These are phyloP conservation scores for Acipenser ruthenus DNA, from an alignment of 2,797 vertebrate species.

Conservation along the genomic window DNA sequence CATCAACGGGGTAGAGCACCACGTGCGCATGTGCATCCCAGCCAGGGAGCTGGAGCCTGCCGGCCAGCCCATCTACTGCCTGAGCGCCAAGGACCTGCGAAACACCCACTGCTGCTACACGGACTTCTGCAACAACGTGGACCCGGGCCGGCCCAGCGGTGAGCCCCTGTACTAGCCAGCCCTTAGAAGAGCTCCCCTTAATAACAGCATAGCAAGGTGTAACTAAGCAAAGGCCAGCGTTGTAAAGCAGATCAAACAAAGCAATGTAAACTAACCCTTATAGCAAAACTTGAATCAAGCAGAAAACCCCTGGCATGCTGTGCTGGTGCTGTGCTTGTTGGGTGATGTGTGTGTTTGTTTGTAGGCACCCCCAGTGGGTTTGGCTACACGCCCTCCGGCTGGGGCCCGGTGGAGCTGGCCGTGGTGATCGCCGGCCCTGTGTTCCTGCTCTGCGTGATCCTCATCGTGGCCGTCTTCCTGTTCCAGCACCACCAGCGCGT, in stretches of 20 bases:
- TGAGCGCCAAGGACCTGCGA: conserved; percentile 80
- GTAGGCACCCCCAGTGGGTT: conserved; percentile 52
- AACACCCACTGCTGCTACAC: conserved; percentile 94
- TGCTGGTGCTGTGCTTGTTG: too few relatives aligned
- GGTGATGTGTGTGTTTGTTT: too few relatives aligned
- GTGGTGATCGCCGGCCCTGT: conserved; percentile 88
- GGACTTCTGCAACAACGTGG: conserved; percentile 92
- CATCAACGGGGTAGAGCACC: conserved; percentile 71
- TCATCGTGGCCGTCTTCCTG: conserved; percentile 82
- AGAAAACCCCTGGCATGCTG: too few relatives aligned
- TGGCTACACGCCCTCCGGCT: conserved; percentile 52
- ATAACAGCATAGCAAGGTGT: too few relatives aligned
- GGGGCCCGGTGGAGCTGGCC: conserved; percentile 93
- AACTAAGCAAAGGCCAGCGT: too few relatives aligned
- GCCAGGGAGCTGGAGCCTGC: conserved; percentile 73
- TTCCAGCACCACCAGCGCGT: conserved; percentile 90
- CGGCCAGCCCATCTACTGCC: conserved; percentile 89
- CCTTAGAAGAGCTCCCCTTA: too few relatives aligned
- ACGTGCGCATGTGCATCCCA: conserved; percentile 82
- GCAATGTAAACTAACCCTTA: too few relatives aligned
- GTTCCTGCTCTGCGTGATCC: conserved; percentile 83
- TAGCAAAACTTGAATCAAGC: too few relatives aligned
- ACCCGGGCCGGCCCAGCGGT: conserved; percentile 82
- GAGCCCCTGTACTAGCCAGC: conserved; percentile 31
- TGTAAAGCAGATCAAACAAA: too few relatives aligned